Base-by-base conservation (phyloP, 2,113 vertebrate genomes). In the Rousettus leschenaultii region DNA sequence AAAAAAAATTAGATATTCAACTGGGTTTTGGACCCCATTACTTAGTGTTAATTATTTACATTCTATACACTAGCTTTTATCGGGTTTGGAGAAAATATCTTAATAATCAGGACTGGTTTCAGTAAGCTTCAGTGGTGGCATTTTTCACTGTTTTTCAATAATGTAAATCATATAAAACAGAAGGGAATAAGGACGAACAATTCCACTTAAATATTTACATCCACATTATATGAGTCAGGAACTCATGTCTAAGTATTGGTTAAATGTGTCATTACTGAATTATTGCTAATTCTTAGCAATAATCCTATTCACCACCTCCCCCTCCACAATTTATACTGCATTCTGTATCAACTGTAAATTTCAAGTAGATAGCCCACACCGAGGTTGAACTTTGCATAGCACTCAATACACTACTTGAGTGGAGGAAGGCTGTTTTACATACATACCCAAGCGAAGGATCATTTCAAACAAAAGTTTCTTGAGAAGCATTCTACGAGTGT, bases 391-490 rank as follows among this genome's bases (percentile, higher is more conserved):
- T 80, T 51, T 51, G 53, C 57, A 55, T 2, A 45, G 70, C 43
- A 79, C 55, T 86, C 75, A 33, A 3, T 51, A 6, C 11, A 14
- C 30, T 21, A 43, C 0, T 18, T 38, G 38, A 55, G 30, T 40
- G 53, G 11, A 66, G 5, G 73, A 75, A 59, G 9, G 57, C 18
- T 71, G 40, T 14, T 89, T 88, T 63, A 77, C 61, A n/a, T 33
- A 68, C 4, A 59, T 6, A 57, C 5, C 77, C 59, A 80, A 77
- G 43, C 40, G 78, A 94, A 91, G 45, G 48, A n/a, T n/a, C 53
- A 78, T 48, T 88, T 93, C 75, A 80, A 88, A 96, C 19, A 51
- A 7, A 94, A 45, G 70, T 79, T 95, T 75, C 73, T 66, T 77
- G 89, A 51, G 26, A 79, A 0, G 10, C 18, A 65, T 75, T 84